Evolutionary conservation across 2,113 vertebrate species (phyloP).

Genomic region (Herpailurus yagouaroundi): DNA sequence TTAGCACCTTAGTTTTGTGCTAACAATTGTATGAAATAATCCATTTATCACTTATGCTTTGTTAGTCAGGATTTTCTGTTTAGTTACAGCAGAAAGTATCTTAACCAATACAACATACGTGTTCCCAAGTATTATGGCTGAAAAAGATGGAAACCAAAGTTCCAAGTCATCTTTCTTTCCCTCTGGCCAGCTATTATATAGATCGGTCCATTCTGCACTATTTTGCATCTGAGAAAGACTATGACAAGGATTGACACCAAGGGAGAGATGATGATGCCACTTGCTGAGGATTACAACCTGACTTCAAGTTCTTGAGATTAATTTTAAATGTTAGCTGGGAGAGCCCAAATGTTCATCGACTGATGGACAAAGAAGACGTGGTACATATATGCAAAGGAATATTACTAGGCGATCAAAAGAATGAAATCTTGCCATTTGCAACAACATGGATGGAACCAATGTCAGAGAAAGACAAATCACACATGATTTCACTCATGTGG

Average conservation of each 20-base stretch:
- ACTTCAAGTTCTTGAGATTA: not conserved
- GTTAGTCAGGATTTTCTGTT: not conserved
- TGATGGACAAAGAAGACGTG: no score
- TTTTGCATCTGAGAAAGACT: not conserved
- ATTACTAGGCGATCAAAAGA: no score
- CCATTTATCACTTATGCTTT: not conserved
- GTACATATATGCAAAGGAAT: no score
- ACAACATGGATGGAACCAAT: no score
- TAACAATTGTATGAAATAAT: not conserved
- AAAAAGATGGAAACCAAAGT: not conserved
- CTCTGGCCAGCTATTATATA: not conserved
- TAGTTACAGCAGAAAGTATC: not conserved
- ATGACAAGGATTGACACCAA: no score
- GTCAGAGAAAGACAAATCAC: no score
- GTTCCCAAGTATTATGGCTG: not conserved
- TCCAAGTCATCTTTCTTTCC: not conserved
- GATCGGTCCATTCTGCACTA: not conserved
- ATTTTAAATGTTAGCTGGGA: not conserved
- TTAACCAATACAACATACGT: not conserved
- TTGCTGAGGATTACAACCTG: not conserved
- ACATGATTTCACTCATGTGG: no score
- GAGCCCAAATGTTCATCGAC: no score
- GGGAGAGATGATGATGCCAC: rapidly evolving
- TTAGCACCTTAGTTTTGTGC: not conserved
- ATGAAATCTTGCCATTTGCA: no score